Evolutionary conservation across 2,113 vertebrate species (phyloP).

Genomic region (Saccopteryx bilineata): DNA sequence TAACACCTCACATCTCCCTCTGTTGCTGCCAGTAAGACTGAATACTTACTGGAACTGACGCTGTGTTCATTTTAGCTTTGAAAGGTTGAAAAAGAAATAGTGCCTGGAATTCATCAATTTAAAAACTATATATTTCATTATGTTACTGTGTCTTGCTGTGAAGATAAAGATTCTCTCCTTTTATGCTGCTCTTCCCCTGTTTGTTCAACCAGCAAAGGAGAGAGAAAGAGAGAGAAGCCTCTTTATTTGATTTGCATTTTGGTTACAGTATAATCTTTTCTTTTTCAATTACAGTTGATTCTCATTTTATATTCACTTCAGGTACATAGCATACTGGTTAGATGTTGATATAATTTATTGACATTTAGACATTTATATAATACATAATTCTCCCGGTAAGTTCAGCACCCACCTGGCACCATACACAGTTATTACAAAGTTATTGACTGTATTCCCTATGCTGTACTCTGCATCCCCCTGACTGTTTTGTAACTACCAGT

Average conservation of each 20-base stretch:
- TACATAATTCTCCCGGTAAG: too few relatives aligned
- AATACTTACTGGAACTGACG: conserved; percentile 51
- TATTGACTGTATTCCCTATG: background rate
- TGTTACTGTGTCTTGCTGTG: conserved; percentile 58
- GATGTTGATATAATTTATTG: background rate
- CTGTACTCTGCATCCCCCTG: background rate
- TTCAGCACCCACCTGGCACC: background rate
- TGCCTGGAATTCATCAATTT: conserved; percentile 65
- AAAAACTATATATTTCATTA: conserved; percentile 53
- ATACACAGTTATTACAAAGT: background rate
- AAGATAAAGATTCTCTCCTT: conserved; percentile 52
- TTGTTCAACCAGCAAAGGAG: background rate
- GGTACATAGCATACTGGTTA: background rate
- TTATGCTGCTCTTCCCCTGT: background rate
- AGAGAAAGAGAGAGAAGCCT: background rate
- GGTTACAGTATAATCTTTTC: background rate
- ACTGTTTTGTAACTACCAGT: background rate
- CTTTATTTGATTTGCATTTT: conserved; percentile 13
- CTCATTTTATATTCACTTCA: background rate
- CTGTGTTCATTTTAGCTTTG: conserved; percentile 69
- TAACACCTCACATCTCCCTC: background rate
- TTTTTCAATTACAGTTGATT: background rate
- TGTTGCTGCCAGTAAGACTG: background rate
- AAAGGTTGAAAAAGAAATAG: conserved; percentile 47
- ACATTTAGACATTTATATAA: background rate